Evolutionary conservation across 37 sponge, comb jelly and placozoan genomes (phyloP).

Genomic region (Cliona cf. orientalis): DNA sequence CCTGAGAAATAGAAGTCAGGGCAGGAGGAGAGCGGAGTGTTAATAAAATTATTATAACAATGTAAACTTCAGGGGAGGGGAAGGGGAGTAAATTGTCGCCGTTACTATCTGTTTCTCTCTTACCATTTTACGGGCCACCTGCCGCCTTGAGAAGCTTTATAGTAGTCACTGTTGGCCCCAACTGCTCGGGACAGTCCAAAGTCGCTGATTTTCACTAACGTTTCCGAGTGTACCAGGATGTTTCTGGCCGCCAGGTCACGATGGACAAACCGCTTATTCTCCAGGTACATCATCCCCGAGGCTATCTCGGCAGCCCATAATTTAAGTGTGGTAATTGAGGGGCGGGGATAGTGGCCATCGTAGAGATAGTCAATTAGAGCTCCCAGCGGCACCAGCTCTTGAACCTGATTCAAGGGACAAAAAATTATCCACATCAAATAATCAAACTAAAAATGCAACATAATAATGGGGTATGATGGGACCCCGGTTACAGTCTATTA

Average conservation of each 20-base stretch:
- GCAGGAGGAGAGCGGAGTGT: not conserved
- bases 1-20: conserved; percentile 45
- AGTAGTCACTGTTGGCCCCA: conserved; percentile 93
- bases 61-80: not conserved
- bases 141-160: conserved; percentile 96
- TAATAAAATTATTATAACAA: not conserved
- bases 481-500: not conserved
- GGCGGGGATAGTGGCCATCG: conserved; percentile 57
- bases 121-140: conserved; percentile 99
- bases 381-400: conserved; percentile 84
- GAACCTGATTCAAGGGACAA: conserved; percentile 52
- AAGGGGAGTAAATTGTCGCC: not conserved
- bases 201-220: conserved; percentile 97
- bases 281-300: conserved; percentile 93
- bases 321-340: conserved; percentile 64
- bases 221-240: conserved; percentile 80
- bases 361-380: conserved; percentile 88
- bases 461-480: not conserved
- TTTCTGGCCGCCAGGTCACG: conserved; percentile 96
- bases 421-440: not conserved
- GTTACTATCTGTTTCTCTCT: not conserved
- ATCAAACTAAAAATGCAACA: not conserved
- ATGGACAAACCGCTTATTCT: conserved; percentile 93
- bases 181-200: conserved; percentile 98
- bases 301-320: conserved; percentile 96